phyloP scores from a whole-genome alignment of 2,797 vertebrate species.

The Prunella strophiata region DNA sequence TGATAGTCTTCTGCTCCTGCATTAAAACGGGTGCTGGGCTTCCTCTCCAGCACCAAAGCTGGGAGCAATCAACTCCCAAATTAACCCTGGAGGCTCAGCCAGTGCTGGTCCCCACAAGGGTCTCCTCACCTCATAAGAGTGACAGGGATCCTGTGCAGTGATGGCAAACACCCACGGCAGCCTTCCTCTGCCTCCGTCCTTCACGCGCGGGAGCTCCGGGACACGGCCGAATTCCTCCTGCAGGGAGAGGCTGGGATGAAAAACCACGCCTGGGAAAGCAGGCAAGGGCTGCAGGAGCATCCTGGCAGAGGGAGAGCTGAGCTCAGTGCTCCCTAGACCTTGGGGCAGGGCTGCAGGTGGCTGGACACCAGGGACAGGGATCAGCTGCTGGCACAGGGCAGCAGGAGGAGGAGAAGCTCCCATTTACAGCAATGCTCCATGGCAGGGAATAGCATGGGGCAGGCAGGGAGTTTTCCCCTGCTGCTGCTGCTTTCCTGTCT shows the following conservation, averaged over 20 bases:
- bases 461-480: neutral
- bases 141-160: neutral
- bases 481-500: neutral
- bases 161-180: rapidly evolving
- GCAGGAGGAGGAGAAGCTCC: neutral
- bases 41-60: neutral
- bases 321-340: neutral
- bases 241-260: neutral
- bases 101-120: rapidly evolving
- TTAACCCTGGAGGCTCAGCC: neutral
- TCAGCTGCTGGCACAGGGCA: rapidly evolving
- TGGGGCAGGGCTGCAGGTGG: neutral
- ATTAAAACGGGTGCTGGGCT: neutral
- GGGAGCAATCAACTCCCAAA: neutral
- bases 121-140: slow-evolving; percentile 48
- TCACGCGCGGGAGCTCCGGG: neutral
- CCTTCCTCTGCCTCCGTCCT: neutral
- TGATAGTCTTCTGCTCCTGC: neutral
- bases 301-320: neutral
- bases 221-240: neutral
- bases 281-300: neutral
- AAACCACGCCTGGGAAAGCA: neutral
- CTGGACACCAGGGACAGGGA: rapidly evolving
- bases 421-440: rapidly evolving
- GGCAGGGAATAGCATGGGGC: neutral